Base-by-base conservation (phyloP, 1,140 invertebrate genomes). In the Drosophila lowei region DNA sequence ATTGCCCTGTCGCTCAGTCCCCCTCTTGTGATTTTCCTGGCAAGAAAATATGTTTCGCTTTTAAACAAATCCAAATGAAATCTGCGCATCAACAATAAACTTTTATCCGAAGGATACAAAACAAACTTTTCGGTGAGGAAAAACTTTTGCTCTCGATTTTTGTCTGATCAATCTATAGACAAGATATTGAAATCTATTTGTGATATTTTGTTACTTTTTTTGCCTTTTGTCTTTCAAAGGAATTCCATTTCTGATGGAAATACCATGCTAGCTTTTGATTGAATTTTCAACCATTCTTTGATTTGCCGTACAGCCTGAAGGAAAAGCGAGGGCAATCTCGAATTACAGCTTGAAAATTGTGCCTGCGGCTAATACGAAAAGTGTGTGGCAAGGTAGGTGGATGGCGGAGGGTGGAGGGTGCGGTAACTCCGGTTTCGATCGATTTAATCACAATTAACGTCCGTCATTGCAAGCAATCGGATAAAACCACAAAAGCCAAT, bases 141-240 rank as follows among this genome's bases (percentile, higher is more conserved):
- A 75, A 72, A 86, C 55, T 74, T 85, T 68, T 38, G 55, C 50
- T 49, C 44, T 5, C 72, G 71, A 2, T 56, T 71, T 57, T 72
- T 72, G 2, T 77, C 60, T 83, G 72, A 86, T 86, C 67, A 77
- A 85, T 72, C 65, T 63, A 65, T 77, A 65, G 62, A 71, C 73
- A 85, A 77, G 81, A 85, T 85, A 86, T 85, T 71, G 67, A 86
- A 85, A 86, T 86, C 73, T 74, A 85, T 85, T 85, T 77, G 80
- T 77, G 77, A 66, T 77, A 77, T 81, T 85, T 86, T 3, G 61
- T 67, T 66, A 42, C 13, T 25, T 47, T 6, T 16, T 21, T 44
- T 11, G 9, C 50, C 50, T 52, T 50, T 23, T 48, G 21, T 54
- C 44, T 43, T 62, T 21, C 57, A 67, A 47, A 62, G 56, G 72